Conservation (phyloP, 2,113 vertebrate genomes). For the Rhinolophus sinicus region DNA sequence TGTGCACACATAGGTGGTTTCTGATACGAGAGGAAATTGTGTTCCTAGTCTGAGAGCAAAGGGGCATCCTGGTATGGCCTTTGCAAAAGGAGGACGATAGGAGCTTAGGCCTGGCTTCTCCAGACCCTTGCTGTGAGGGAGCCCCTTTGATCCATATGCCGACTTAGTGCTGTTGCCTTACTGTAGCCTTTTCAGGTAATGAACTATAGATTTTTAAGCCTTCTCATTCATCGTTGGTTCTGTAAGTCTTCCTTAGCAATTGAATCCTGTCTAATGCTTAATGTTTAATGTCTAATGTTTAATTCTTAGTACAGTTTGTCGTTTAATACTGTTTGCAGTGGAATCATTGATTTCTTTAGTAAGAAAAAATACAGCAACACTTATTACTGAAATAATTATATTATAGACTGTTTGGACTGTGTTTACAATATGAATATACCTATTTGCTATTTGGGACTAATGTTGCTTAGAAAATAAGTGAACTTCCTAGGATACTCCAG, state of each 20-base stretch:
- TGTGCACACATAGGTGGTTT: background rate
- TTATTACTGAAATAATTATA: background rate
- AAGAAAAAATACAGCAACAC: background rate
- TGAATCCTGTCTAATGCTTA: background rate
- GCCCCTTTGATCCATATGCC: background rate
- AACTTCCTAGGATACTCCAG: background rate
- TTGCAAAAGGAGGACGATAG: background rate
- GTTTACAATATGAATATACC: background rate
- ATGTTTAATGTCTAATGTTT: background rate
- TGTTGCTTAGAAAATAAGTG: conserved; percentile 39
- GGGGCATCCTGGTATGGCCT: background rate
- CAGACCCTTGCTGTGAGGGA: background rate
- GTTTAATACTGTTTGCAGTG: background rate
- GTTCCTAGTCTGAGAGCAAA: background rate
- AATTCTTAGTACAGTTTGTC: background rate
- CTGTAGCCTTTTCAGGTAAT: background rate
- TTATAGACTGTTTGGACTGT: background rate
- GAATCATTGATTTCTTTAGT: background rate
- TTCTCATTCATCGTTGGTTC: background rate
- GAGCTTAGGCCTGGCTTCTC: background rate
- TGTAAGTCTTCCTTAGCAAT: background rate
- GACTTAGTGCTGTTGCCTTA: background rate
- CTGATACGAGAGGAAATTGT: background rate
- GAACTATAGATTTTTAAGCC: background rate
- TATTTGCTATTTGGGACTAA: background rate